Base-by-base conservation (phyloP, 2,113 vertebrate species). In the Corvus hawaiiensis region DNA sequence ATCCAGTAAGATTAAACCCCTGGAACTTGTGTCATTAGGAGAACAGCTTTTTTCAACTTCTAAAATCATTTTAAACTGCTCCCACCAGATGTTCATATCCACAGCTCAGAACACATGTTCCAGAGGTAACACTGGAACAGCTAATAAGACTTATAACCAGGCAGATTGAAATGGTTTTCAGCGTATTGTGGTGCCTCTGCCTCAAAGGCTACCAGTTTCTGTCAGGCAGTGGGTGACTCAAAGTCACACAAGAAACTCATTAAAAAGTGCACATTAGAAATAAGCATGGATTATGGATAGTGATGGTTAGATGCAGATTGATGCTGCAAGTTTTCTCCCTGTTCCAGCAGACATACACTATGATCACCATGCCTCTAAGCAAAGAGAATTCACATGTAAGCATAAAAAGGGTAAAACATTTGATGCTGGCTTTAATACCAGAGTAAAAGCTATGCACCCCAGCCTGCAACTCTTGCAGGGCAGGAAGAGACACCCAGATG, bases 1-100 rank as follows among this genome's bases (percentile, higher is more conserved):
- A 81, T 5, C 26, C 33, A 1, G 0, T 30, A 63, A 67, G n/a
- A 87, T 48, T 90, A 95, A 76, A 16, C 23, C 14, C n/a, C 59
- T 63, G 44, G 16, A 83, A 43, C 33, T 84, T 89, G 26, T 80
- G 71, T 35, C 37, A 95, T 76, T 91, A 81, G 27, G 71, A 76
- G 74, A 96, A 44, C 68, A 73, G 55, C 77, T 92, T 92, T 90
- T 87, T 89, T 37, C 79, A 71, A 22, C 43, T 58, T 66, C 44
- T 58, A 49, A 74, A 95, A 91, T 83, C 3, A 84, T 68, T 91
- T 94, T 92, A 61, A 91, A 89, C 63, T 28, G 59, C 69, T 96
- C 52, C 62, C 80, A 88, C 44, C 97, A 96, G 94, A 88, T 90
- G 80, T 87, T 92, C 81, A 46, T 15, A 82, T 2, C 74, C 48